Base-by-base conservation (phyloP, 2,113 vertebrate species). In the Sclerurus mexicanus region DNA sequence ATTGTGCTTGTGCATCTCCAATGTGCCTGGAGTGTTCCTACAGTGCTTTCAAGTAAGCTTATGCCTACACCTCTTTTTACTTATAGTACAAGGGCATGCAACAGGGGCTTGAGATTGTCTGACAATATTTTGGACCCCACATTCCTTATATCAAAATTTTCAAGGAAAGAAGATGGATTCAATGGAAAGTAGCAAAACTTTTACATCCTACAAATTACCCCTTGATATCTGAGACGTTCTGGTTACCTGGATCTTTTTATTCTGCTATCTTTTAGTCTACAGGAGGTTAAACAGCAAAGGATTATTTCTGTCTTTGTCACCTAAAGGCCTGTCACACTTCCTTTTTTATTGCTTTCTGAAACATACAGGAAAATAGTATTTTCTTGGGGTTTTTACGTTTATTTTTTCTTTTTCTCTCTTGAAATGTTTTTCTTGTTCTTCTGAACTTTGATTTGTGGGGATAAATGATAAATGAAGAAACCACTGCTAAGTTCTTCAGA, bases 381-480 rank as follows among this genome's bases (percentile, higher is more conserved):
- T 20, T 52, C 31, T 66, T 60, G 15, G 0, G 46, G 0, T 14
- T 23, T 31, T 21, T 4, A n/a, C 6, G 7, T 22, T 12, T 10
- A 7, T 49, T 37, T n/a, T 17, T 42, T 55, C 12, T 72, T 63
- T 39, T 55, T 12, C 5, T 18, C 6, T 80, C 27, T 75, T 68
- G 30, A 81, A 68, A 95, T 89, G 27, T 58, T 87, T 96, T 90
- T 53, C 21, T 9, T 85, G 35, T 85, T 91, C 23, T 74, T 81
- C 47, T 25, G 31, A 80, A 55, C 18, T 91, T 94, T 83, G 17
- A 47, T 63, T 87, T 93, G 33, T 67, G 8, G 3, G 5, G 14
- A 82, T 88, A 76, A 89, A 87, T 80, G 31, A 74, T 74, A 67
- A 85, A 92, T 94, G 42, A 94, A 93, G 90, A 91, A 91, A 90